Base-by-base conservation (phyloP, 1,140 invertebrate species). In the Phenacoccus solenopsis region DNA sequence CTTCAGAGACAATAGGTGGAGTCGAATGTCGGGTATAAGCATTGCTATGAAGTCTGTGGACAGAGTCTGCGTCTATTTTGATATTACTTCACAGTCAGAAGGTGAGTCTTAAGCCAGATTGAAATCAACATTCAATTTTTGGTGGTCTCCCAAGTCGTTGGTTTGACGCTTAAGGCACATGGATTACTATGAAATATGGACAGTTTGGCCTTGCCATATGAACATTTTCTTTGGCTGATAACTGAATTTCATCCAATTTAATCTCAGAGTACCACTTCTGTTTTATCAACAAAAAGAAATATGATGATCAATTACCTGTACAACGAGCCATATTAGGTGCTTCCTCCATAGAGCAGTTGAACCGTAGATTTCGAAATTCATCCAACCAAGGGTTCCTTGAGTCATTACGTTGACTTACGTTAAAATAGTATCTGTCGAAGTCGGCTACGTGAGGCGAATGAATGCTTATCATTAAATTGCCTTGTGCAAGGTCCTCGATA, bases 281-380 rank as follows among this genome's bases (percentile, higher is more conserved):
- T n/a, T n/a, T n/a, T n/a, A n/a, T n/a, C n/a, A n/a, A n/a, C n/a
- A n/a, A n/a, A n/a, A n/a, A n/a, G n/a, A n/a, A 32, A 32, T 32
- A 13, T 32, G 30, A 32, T 32, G 61, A 72, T 75, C 38, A 32
- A 32, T 72, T 78, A 69, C 30, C 38, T 30, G 72, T n/a, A 28
- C 27, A 22, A 10, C 5, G 27, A 24, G 67, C 72, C 12, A 24
- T 16, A 24, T 75, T 49, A 2, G 38, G 7, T 77, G 78, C 32
- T 89, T 75, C 13, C 10, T 25, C 20, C 59, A 64, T 24, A 20
- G 77, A 77, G 75, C 88, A 91, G 70, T 84, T 81, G 78, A 90
- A 90, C 72, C 83, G 84, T 38, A 82, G 77, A 76, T 90, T 84
- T 88, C 88, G 90, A 78, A 88, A 88, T 75, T 90, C 88, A 27